phyloP scores from a whole-genome alignment of 2,113 vertebrate genomes.

The Pedionomus torquatus region DNA sequence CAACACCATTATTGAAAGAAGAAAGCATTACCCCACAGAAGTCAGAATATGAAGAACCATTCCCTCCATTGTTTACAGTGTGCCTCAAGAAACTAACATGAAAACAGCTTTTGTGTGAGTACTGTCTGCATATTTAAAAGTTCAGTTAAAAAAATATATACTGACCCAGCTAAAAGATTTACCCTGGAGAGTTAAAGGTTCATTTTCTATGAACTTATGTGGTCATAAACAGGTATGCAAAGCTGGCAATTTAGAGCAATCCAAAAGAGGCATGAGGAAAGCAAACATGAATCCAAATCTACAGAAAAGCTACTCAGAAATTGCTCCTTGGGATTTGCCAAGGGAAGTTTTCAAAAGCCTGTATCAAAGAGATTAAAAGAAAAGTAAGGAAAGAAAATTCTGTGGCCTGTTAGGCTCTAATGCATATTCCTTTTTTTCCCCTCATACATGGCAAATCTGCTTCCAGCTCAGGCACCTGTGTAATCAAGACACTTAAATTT shows the following conservation, averaged over 20 bases:
- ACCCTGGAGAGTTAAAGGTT: neutral
- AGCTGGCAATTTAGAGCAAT: neutral
- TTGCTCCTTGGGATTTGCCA: neutral
- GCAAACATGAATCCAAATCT: neutral
- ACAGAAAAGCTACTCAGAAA: neutral
- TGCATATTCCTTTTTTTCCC: neutral
- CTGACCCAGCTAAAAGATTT: neutral
- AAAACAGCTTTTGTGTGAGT: neutral
- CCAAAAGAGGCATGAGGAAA: neutral
- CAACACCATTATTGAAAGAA: neutral
- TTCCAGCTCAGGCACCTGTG: constrained; percentile 51
- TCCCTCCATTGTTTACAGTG: neutral
- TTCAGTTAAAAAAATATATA: neutral
- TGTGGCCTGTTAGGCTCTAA: neutral
- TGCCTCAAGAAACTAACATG: neutral
- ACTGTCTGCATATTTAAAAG: neutral
- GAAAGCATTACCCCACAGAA: neutral
- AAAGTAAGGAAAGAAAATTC: neutral
- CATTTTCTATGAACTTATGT: neutral
- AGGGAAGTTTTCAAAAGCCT: neutral
- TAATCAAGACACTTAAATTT: constrained; percentile 66
- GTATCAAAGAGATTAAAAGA: neutral
- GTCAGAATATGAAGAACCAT: neutral
- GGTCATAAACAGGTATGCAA: neutral
- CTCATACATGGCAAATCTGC: constrained; percentile 17